Base-by-base conservation (phyloP, 2,888 invertebrate species). In the Xestoiulus laeticollis region DNA sequence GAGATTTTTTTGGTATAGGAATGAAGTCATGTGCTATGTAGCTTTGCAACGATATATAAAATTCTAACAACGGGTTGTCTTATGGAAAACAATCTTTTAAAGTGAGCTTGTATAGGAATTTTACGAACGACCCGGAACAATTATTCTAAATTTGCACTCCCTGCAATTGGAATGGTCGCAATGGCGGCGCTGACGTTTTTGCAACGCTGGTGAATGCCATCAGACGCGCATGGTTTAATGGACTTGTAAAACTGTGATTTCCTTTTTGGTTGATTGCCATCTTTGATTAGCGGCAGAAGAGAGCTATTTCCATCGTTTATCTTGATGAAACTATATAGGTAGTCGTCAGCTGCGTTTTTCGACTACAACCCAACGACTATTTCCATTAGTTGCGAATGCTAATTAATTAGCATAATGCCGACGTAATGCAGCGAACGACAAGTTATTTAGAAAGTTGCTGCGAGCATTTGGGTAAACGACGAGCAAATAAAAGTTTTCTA, bases 261-360 rank as follows among this genome's bases (percentile, higher is more conserved):
- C 68, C 68, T 68, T 68, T 68, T 68, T 68, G 68, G 68, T 68
- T 68, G 68, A 68, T 68, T 68, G 68, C 68, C 68, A 68, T 68
- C 68, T 68, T 68, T 68, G 68, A 68, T 68, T 68, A 68, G 12
- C 68, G 26, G 68, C 68, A 68, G 68, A 68, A 68, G 68, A 68
- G 68, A 68, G 68, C 68, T 68, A 68, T 68, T 68, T 68, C 68
- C 68, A 68, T 68, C 68, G 68, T 68, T 68, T 68, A 68, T 68
- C 68, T 68, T 68, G 68, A 68, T 68, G 68, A 68, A 68, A 68
- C 68, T 68, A 68, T 68, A 68, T 68, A 68, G 68, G 68, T 68
- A 68, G 68, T 68, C 68, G 68, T 68, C 68, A 68, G 68, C 68
- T 68, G 68, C 68, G 26, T 68, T 68, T 48, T 68, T 26, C 26